Percentiles rank a stretch among this genome's conserved stretches.
Evolutionary conservation across 2,888 invertebrate genomes (phyloP).

Genomic region (Imbricaverruca yamaguchii): DNA sequence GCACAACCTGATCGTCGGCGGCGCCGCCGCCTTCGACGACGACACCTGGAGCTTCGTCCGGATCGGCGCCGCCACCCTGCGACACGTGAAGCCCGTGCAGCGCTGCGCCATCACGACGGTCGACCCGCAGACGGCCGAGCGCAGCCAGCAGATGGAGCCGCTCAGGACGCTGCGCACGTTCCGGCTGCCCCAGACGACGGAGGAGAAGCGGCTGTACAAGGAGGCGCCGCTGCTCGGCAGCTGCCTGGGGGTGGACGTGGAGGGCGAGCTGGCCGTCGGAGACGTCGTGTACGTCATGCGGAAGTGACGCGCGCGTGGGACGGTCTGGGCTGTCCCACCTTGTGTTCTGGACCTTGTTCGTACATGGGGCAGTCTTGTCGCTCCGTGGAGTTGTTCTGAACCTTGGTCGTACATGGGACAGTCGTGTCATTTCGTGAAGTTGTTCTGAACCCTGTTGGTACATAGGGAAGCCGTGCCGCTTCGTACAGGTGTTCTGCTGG

Average conservation of each 20-base stretch:
- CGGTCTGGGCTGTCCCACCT: too few species aligned
- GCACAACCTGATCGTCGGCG: not conserved
- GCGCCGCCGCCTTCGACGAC: not conserved
- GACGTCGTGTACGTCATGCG: not conserved
- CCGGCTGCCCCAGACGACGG: not conserved
- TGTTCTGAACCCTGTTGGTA: too few species aligned
- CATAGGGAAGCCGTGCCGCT: too few species aligned
- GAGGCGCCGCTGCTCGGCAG: not conserved
- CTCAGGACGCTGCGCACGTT: not conserved
- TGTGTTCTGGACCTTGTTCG: too few species aligned
- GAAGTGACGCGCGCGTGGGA: not conserved
- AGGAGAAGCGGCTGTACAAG: not conserved
- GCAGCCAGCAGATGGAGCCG: not conserved
- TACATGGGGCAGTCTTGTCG: too few species aligned
- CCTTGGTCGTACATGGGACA: too few species aligned
- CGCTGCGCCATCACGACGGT: not conserved
- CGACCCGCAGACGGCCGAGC: not conserved
- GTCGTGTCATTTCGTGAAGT: too few species aligned
- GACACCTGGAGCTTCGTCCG: not conserved
- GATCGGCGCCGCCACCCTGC: not conserved
- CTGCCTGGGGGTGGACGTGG: not conserved
- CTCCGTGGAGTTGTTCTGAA: too few species aligned
- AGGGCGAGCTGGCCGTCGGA: not conserved
- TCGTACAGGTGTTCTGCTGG: too few species aligned
- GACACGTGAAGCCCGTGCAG: not conserved